Percentiles rank a stretch among this genome's conserved stretches.
phyloP scores from a whole-genome alignment of 2,888 invertebrate genomes.

The Chrysomela aeneicollis region DNA sequence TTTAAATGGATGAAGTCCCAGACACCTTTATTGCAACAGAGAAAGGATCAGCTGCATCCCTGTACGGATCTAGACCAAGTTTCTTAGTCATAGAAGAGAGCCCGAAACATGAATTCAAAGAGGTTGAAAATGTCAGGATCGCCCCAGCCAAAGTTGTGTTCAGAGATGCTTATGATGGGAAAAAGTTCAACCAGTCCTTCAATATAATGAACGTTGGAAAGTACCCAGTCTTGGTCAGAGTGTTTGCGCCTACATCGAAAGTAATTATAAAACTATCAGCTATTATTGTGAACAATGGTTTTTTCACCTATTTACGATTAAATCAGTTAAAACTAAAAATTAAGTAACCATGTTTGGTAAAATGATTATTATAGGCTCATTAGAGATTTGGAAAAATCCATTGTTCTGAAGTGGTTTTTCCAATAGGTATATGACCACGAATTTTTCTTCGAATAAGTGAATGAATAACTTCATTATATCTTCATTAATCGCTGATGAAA shows the following conservation, averaged over 20 bases:
- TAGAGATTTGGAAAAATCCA: too few relatives aligned
- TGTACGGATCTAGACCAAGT: background rate
- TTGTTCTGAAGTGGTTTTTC: too few relatives aligned
- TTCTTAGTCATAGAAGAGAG: background rate
- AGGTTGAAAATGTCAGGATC: slow-evolving; percentile 52
- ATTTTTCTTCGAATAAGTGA: too few relatives aligned
- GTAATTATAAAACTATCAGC: slow-evolving; percentile 46
- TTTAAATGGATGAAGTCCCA: background rate
- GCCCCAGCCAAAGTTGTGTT: slow-evolving; percentile 58
- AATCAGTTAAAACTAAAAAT: too few relatives aligned
- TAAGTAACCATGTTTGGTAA: too few relatives aligned
- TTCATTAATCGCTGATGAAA: too few relatives aligned
- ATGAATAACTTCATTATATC: too few relatives aligned
- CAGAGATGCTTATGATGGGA: slow-evolving; percentile 60
- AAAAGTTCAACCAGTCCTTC: slow-evolving; percentile 52
- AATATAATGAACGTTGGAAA: slow-evolving; percentile 57
- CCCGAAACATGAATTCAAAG: background rate
- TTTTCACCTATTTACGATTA: too few relatives aligned
- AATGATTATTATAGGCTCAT: too few relatives aligned
- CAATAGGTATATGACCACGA: too few relatives aligned
- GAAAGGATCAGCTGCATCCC: background rate
- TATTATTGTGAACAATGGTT: too few relatives aligned
- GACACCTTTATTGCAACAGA: background rate
- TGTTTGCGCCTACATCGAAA: slow-evolving; percentile 57
- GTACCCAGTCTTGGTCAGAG: slow-evolving; percentile 52